Base-by-base conservation (phyloP, 2,797 vertebrate species). In the Ceryle rudis region DNA sequence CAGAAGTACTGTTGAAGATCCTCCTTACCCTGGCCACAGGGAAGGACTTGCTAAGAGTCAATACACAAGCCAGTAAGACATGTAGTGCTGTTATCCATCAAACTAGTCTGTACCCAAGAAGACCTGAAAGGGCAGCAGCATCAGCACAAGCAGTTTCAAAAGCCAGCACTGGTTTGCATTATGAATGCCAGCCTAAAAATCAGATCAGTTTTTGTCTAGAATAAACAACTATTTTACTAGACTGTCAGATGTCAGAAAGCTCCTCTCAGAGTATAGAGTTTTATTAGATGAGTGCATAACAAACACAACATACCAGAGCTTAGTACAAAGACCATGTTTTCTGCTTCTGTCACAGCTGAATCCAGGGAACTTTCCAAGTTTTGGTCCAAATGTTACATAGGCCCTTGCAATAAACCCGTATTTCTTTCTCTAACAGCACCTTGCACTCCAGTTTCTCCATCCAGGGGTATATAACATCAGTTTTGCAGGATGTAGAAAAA, bases 121-220 rank as follows among this genome's bases (percentile, higher is more conserved):
- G 37, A 85, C 35, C 66, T 79, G 62, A 42, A 58, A 79, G 39
- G 60, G 66, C 42, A 93, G 65, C 46, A 96, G 42, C 58, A 81
- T 23, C 70, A 75, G 49, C 17, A 29, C 72, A 85, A 90, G 65
- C 22, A 61, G 46, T 57, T 88, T 84, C 62, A 86, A 93, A 95
- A 71, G 77, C 42, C 65, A 65, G 44, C 35, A 23, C 57, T 90
- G 37, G 28, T 55, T 88, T 90, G 54, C 23, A 46, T 69, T 70
- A 55, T 51, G 62, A 92, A 81, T 26, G 31, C 16, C 64, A 96
- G 83, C 35, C 83, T 86, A 89, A 73, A 55, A 90, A 93, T 52
- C 28, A 66, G 72, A 86, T 90, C 77, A 93, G 51, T 46, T 88
- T 94, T 91, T 90, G 49, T 75, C 92, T 67, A 58, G 42, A 77